Evolutionary conservation across 2,888 invertebrate genomes (phyloP).

Genomic region (Apantesis nais): DNA sequence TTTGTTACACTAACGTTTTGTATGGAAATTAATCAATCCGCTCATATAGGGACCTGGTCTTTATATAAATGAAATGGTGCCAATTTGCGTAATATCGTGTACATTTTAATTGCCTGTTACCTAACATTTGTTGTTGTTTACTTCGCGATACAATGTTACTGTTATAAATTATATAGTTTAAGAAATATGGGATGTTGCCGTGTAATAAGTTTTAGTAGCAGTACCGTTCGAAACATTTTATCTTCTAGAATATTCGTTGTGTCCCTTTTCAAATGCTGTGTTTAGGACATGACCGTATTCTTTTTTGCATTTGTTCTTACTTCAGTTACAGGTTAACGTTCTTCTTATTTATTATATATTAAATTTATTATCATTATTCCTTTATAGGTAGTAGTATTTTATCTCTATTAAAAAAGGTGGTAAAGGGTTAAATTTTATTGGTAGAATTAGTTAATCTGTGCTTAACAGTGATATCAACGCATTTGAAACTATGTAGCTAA

Average conservation of each 20-base stretch:
- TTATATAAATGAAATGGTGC: background rate
- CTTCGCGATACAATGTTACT: background rate
- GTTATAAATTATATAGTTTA: background rate
- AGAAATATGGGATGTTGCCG: background rate
- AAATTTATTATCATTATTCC: background rate
- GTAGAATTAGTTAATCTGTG: background rate
- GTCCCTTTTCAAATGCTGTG: no score
- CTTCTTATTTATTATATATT: background rate
- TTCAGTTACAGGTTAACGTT: background rate
- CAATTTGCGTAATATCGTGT: constrained; percentile 28
- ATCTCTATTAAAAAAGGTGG: no score
- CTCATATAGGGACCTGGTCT: background rate
- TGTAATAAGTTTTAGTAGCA: no score
- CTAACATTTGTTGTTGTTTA: constrained; percentile 16
- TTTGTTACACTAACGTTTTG: no score
- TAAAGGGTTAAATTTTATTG: background rate
- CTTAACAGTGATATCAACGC: background rate
- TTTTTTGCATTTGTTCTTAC: background rate
- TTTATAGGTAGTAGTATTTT: no score
- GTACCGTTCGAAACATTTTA: no score
- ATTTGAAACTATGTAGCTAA: background rate
- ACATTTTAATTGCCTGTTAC: constrained; percentile 32
- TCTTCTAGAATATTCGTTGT: background rate
- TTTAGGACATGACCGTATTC: background rate
- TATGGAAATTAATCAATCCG: background rate